Conservation (phyloP, 2,797 vertebrate species). For the Ataeniobius toweri region DNA sequence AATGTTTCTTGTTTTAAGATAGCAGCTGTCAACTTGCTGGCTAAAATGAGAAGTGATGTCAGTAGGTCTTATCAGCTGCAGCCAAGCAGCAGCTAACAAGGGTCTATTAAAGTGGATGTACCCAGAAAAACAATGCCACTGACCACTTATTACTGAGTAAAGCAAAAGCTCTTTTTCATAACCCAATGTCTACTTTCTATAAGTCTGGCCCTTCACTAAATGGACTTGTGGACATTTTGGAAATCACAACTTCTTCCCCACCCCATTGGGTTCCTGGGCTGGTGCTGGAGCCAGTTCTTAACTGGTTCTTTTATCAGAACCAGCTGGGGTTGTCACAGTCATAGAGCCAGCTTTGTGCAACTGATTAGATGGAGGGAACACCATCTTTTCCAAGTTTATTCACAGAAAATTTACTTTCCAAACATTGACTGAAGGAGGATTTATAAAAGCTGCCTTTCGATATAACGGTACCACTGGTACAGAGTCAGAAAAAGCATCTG, state of each 20-base stretch:
- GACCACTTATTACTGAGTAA: not conserved
- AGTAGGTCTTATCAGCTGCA: constrained; percentile 14
- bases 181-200: not conserved
- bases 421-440: not conserved
- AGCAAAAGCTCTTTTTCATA: not conserved
- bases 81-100: constrained; percentile 10
- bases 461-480: not conserved
- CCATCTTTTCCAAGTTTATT: not conserved
- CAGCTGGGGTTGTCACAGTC: too few species aligned
- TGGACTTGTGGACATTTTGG: constrained; percentile 1
- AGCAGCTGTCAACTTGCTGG: not conserved
- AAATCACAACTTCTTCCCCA: not conserved
- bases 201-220: constrained; percentile 3
- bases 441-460: not conserved
- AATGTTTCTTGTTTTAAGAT: not conserved
- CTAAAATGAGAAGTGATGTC: constrained; percentile 7
- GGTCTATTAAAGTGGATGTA: not conserved
- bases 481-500: not conserved
- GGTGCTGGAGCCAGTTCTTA: not conserved
- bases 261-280: not conserved
- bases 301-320: not conserved
- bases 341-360: not conserved
- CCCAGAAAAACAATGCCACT: constrained; percentile 1
- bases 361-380: not conserved
- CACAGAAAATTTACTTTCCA: not conserved